Conservation (phyloP, 64 coral and sea anemone genomes). For the Porites lutea region DNA sequence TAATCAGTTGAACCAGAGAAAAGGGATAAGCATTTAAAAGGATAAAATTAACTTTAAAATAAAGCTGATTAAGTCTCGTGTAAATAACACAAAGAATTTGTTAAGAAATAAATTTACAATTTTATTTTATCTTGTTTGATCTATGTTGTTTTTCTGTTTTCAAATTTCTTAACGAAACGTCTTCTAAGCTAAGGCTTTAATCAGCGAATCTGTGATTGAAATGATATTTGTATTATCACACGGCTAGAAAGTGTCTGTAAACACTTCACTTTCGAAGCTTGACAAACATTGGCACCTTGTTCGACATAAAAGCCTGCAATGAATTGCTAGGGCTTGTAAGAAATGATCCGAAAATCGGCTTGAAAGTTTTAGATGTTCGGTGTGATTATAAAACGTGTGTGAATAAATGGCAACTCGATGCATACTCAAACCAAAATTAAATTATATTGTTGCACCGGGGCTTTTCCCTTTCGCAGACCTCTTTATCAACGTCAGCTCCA, state of each 20-base stretch:
- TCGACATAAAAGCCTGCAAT: background rate
- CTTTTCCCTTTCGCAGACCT: background rate
- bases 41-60: too few relatives aligned
- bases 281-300: background rate
- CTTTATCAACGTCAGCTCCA: background rate
- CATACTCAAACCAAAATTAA: background rate
- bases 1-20: too few relatives aligned
- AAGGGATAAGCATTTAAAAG: too few relatives aligned
- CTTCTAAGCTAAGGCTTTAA: too few relatives aligned
- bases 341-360: background rate
- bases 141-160: background rate
- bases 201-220: background rate
- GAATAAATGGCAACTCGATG: background rate
- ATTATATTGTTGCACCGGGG: background rate
- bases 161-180: background rate
- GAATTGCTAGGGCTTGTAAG: too few relatives aligned
- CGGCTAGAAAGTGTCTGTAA: background rate
- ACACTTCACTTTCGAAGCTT: background rate
- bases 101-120: background rate
- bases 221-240: background rate
- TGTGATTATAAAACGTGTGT: too few relatives aligned
- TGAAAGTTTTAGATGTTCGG: too few relatives aligned
- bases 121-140: background rate
- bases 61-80: background rate
- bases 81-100: slow-evolving; percentile 6